A percentile compares a stretch with the other conserved stretches of the same genome.
phyloP scores from a whole-genome alignment of 2,797 vertebrate species.

The Esox lucius region DNA sequence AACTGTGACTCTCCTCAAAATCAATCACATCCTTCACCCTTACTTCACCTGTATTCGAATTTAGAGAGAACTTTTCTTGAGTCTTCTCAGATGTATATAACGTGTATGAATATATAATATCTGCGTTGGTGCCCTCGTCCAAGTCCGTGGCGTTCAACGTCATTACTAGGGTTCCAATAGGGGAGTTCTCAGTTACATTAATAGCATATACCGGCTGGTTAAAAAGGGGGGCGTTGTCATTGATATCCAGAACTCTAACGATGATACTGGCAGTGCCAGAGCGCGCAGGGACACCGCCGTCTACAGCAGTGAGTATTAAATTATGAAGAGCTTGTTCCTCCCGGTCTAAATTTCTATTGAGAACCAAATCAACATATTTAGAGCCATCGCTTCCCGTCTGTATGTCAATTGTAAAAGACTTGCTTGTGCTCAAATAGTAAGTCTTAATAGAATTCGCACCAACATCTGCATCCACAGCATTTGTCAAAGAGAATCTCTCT shows the following conservation, averaged over 20 bases:
- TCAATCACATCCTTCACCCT: slow-evolving; percentile 77
- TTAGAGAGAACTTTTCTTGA: slow-evolving; percentile 75
- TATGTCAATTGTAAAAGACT: slow-evolving; percentile 77
- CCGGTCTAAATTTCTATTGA: slow-evolving; percentile 75
- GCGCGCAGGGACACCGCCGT: slow-evolving; percentile 75
- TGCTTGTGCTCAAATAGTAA: slow-evolving; percentile 80
- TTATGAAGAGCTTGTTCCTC: slow-evolving; percentile 73
- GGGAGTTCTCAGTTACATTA: slow-evolving; percentile 71
- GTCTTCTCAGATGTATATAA: slow-evolving; percentile 81
- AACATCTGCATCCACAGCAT: slow-evolving; percentile 83
- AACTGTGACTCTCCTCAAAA: slow-evolving; percentile 77
- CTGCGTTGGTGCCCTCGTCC: slow-evolving; percentile 73
- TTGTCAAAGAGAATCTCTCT: slow-evolving; percentile 79
- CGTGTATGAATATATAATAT: slow-evolving; percentile 71
- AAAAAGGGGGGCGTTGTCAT: slow-evolving; percentile 80
- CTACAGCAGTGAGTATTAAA: slow-evolving; percentile 78
- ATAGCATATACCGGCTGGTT: slow-evolving; percentile 69
- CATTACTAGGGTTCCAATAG: slow-evolving; percentile 68
- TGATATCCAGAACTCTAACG: slow-evolving; percentile 81
- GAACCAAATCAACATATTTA: slow-evolving; percentile 79
- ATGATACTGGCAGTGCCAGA: slow-evolving; percentile 78
- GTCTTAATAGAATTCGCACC: slow-evolving; percentile 80
- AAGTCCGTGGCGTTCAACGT: slow-evolving; percentile 76
- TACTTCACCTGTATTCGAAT: slow-evolving; percentile 78
- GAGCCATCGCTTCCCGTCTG: slow-evolving; percentile 77